These are phyloP conservation scores for Crossocerus cetratus DNA, from an alignment of 2,888 invertebrate genomes.

Conservation along the genomic window DNA sequence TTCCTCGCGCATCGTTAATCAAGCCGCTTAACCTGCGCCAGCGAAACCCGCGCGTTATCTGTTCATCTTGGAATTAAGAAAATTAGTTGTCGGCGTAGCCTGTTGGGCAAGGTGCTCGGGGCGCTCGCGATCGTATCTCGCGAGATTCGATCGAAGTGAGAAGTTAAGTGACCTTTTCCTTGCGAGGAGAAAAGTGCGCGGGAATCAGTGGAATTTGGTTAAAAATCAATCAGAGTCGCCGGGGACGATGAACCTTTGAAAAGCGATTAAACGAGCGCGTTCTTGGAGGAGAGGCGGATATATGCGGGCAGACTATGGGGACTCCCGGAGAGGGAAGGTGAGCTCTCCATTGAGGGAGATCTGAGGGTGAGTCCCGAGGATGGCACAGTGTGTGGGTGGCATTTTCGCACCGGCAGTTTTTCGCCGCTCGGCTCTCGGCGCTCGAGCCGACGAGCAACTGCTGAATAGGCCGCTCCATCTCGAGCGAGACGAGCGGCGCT, in stretches of 20 bases:
- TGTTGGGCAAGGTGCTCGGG: too few relatives aligned
- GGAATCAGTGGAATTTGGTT: too few relatives aligned
- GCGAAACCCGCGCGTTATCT: neutral
- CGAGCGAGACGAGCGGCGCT: conserved; percentile 27
- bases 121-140: too few relatives aligned
- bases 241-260: too few relatives aligned
- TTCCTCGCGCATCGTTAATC: neutral
- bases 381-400: conserved; percentile 67
- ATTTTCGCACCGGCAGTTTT: conserved; percentile 66
- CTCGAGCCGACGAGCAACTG: conserved; percentile 55
- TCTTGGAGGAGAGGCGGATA: neutral
- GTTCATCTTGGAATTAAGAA: conserved; percentile 1
- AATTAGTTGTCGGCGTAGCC: neutral
- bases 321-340: conserved; percentile 33
- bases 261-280: conserved; percentile 3
- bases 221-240: too few relatives aligned
- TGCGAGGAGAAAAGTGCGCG: too few relatives aligned
- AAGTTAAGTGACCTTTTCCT: too few relatives aligned
- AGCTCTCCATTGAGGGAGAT: conserved; percentile 55
- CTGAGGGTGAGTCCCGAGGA: conserved; percentile 34
- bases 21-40: neutral
- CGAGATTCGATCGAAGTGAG: neutral
- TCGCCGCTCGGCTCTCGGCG: conserved; percentile 49
- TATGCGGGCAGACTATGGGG: conserved; percentile 12
- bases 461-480: conserved; percentile 53